Conservation (phyloP, 2,888 invertebrate genomes). For the Aphodius sticticus region DNA sequence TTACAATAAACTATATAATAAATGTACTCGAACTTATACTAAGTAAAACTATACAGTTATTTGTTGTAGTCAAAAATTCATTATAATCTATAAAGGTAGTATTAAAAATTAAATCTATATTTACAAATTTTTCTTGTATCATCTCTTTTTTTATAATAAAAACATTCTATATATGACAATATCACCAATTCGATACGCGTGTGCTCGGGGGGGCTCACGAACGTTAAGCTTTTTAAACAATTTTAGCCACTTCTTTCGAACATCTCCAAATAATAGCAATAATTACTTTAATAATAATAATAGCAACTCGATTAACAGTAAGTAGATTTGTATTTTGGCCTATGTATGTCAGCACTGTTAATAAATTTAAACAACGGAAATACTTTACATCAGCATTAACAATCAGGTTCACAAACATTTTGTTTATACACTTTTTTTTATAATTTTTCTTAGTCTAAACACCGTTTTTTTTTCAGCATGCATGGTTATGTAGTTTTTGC, state of each 20-base stretch:
- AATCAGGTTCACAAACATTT: constrained; percentile 27
- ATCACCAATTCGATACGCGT: constrained; percentile 43
- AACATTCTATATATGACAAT: constrained; percentile 45
- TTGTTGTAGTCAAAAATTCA: constrained; percentile 34
- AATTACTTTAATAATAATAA: constrained; percentile 33
- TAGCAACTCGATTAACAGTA: constrained; percentile 1
- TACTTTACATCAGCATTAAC: constrained; percentile 25
- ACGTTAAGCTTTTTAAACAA: neutral
- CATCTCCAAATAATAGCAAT: constrained; percentile 33
- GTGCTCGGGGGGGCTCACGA: neutral
- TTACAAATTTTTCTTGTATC: constrained; percentile 39
- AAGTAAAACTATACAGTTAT: constrained; percentile 49
- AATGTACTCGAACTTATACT: constrained; percentile 49
- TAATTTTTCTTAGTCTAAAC: constrained; percentile 10
- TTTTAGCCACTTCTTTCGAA: neutral
- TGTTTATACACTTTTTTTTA: constrained; percentile 15
- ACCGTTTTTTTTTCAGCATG: constrained; percentile 26
- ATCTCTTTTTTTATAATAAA: constrained; percentile 27
- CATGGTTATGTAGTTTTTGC: constrained; percentile 32
- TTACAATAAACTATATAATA: constrained; percentile 52
- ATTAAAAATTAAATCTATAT: constrained; percentile 46
- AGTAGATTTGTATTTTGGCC: constrained; percentile 27
- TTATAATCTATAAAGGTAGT: constrained; percentile 41
- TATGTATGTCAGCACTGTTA: constrained; percentile 12
- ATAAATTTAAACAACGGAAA: constrained; percentile 18